Conservation (phyloP, 2,797 vertebrate species). For the Sciaenops ocellatus region DNA sequence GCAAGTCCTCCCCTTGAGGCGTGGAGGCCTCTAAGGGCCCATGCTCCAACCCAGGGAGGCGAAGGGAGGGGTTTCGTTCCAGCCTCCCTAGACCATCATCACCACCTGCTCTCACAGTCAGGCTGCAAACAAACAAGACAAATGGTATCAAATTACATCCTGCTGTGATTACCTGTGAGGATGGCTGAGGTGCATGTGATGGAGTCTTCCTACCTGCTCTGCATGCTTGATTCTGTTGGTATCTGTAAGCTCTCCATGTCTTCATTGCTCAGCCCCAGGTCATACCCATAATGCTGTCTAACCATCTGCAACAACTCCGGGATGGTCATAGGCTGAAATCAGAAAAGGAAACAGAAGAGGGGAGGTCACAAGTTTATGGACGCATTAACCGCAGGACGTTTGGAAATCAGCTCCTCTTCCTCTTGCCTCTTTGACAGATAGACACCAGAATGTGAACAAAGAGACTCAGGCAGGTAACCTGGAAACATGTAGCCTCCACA, state of each 20-base stretch:
- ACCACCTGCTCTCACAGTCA: constrained; percentile 62
- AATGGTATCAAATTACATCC: neutral
- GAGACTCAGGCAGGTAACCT: constrained; percentile 19
- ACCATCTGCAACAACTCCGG: constrained; percentile 93
- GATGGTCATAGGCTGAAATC: constrained; percentile 83
- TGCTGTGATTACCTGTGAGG: neutral
- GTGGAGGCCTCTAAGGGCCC: constrained; percentile 76
- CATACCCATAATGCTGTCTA: constrained; percentile 94
- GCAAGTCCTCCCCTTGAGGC: constrained; percentile 76
- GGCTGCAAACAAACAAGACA: constrained; percentile 65
- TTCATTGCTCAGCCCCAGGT: constrained; percentile 93
- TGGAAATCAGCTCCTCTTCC: constrained; percentile 7
- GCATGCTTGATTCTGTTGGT: constrained; percentile 84
- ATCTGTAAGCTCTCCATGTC: constrained; percentile 92
- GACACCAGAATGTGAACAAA: neutral
- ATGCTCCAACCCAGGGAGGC: constrained; percentile 72
- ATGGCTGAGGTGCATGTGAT: neutral
- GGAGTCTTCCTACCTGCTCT: constrained; percentile 83
- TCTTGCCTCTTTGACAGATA: neutral
- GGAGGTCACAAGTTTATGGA: neutral
- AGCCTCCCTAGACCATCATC: constrained; percentile 71
- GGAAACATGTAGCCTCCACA: constrained; percentile 11
- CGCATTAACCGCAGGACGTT: neutral
- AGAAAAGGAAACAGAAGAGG: no score
- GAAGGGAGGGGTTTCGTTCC: constrained; percentile 74